Conservation (phyloP, 2,113 vertebrate species). For the Blennius ocellaris region DNA sequence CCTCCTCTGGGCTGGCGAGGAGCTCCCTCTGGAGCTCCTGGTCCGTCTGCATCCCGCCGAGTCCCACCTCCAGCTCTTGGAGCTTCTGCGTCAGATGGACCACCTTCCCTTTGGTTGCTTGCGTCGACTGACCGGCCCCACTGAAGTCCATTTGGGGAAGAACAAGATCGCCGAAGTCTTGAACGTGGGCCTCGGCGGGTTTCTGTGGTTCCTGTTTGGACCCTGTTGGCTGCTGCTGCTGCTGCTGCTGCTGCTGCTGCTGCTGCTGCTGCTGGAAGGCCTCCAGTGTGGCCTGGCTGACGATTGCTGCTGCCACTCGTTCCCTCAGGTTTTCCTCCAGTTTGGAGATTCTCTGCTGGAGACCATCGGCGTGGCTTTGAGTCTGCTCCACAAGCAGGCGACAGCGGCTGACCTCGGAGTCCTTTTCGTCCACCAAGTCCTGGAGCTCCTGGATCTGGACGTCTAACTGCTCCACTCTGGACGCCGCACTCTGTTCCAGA, state of each 20-base stretch:
- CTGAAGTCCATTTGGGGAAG: slow-evolving; percentile 61
- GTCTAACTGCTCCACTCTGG: slow-evolving; percentile 73
- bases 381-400: slow-evolving; percentile 81
- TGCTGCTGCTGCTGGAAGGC: slow-evolving; percentile 84
- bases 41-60: slow-evolving; percentile 81
- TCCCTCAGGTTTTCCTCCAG: slow-evolving; percentile 88
- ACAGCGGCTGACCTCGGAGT: slow-evolving; percentile 82
- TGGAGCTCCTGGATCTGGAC: slow-evolving; percentile 83
- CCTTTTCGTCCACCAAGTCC: slow-evolving; percentile 80
- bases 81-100: slow-evolving; percentile 84
- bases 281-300: slow-evolving; percentile 87
- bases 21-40: slow-evolving; percentile 88
- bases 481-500: slow-evolving; percentile 80
- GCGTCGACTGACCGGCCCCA: slow-evolving; percentile 33
- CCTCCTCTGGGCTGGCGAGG: slow-evolving; percentile 85
- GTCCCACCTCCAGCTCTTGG: slow-evolving; percentile 85
- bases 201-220: slow-evolving; percentile 30
- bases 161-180: slow-evolving; percentile 56
- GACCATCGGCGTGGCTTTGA: slow-evolving; percentile 75
- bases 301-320: slow-evolving; percentile 85
- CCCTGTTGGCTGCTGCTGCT: slow-evolving; percentile 33
- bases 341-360: slow-evolving; percentile 78
- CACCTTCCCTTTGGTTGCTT: slow-evolving; percentile 70
- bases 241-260: too few relatives aligned
- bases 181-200: not conserved